Base-by-base conservation (phyloP, 2,797 vertebrate genomes). In the Corythornis leucogaster region DNA sequence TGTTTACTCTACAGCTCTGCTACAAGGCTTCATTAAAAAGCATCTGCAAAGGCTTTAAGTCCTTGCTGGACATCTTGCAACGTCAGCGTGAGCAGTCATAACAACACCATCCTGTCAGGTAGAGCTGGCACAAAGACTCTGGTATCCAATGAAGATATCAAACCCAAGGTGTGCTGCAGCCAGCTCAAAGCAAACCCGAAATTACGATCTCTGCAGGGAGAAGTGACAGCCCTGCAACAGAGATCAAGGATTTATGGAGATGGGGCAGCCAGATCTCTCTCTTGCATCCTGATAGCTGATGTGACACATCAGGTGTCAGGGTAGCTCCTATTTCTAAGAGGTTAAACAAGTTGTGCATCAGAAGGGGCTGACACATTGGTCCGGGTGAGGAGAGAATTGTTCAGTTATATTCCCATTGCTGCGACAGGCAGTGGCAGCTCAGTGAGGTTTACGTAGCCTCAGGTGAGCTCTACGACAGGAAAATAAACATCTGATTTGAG, bases 241-340 rank as follows among this genome's bases (percentile, higher is more conserved):
- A 96, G 95, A 96, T 96, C 92, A 96, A 96, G 90, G 87, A 86
- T 89, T 92, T 96, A 93, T 92, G 80, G 91, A 95, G 96, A 96
- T 95, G 84, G 91, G 80, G 62, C 18, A 9, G 90, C 87, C 86
- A 93, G 93, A 95, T 96, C 84, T 92, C 91, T 85, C 87, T 68
- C 81, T 95, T 75, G 95, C 92, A 91, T 96, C 93, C 86, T 89
- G 92, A 91, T 90, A 92, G 90, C 87, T 94, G 94, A 92, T 90
- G 93, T 92, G 94, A 95, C 95, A 95, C 55, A 79, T 95, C 73
- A 77, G 83, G 92, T 94, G 92, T 96, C 94, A 94, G 90, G 73
- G 70, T 70, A 95, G 87, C 87, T 94, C 89, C 94, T 91, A 58
- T 86, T 96, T 93, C 95, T 95, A 11, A 91, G 94, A 92, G 94